Evolutionary conservation across 2,888 invertebrate species (phyloP), one percentile per base, ranked within the genome.

Genomic region (Ormyrus nitidulus): DNA sequence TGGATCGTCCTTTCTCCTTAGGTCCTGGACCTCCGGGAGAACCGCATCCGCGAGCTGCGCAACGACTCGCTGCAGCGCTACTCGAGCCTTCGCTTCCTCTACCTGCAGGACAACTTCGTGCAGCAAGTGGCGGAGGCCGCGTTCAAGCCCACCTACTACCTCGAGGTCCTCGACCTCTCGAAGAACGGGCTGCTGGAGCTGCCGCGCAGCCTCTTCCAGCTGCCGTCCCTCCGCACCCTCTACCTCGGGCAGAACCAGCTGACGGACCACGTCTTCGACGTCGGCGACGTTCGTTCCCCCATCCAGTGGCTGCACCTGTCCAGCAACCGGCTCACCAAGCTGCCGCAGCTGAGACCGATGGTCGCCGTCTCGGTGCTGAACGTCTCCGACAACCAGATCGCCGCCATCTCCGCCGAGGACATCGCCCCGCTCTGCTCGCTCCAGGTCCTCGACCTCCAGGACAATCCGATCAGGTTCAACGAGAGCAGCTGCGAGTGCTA

Each of bases 351-450:
- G 87, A 94, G 94, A 2, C 89, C 91, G 51, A 85, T 94, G 19
- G 93, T 95, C 11, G 92, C 92, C 66, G 86, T 95, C 54, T 85
- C 89, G 75, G 90, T 92, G 69, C 92, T 95, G 78, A 95, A 95
- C 85, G 92, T 94, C 61, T 94, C 95, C 0, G 86, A 90, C 66
- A 95, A 95, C 87, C 90, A 91, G 0, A 90, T 95, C 66, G 85
- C 77, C 0, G 85, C 85, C 2, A 84, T 94, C 0, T 90, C 90
- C 5, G 91, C 93, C 5, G 89, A 91, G 48, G 92, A 93, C 73
- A 91, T 95, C 83, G 93, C 94, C 0, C 90, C 92, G 3, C 92
- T 94, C 91, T 95, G 95, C 87, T 92, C 92, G 80, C 89, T 95
- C 51, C 90, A 90, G 80, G 91, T 91, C 81, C 92, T 95, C 58